phyloP scores from a whole-genome alignment of 1,140 invertebrate species.

The Centruroides vittatus region DNA sequence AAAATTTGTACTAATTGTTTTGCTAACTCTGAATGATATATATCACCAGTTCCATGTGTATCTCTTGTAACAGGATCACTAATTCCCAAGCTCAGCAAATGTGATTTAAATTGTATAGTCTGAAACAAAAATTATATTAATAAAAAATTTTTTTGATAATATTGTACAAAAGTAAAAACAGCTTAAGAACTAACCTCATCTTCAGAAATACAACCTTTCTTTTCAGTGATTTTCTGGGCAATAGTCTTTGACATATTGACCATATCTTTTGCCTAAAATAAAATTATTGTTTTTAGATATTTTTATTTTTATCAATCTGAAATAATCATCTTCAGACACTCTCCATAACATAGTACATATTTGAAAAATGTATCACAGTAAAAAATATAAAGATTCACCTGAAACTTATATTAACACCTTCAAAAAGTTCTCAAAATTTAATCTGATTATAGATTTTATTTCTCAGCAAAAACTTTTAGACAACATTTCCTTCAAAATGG shows the following conservation, averaged over 20 bases:
- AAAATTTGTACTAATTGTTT: slow-evolving; percentile 72
- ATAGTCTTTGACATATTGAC: slow-evolving; percentile 81
- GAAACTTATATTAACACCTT: no score
- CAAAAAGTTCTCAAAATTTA: no score
- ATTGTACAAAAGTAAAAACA: no score
- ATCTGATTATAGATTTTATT: no score
- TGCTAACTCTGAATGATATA: slow-evolving; percentile 75
- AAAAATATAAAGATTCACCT: no score
- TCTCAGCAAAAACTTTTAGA: no score
- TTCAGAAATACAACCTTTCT: slow-evolving; percentile 89
- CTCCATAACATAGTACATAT: no score
- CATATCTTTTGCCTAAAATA: slow-evolving; percentile 69
- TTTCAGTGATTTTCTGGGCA: slow-evolving; percentile 83
- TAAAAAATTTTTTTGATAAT: slow-evolving; percentile 1
- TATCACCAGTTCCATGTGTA: slow-evolving; percentile 66
- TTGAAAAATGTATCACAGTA: no score
- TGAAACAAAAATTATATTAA: slow-evolving; percentile 18
- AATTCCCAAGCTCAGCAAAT: slow-evolving; percentile 89
- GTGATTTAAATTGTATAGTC: slow-evolving; percentile 88
- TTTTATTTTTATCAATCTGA: not conserved
- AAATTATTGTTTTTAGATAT: slow-evolving; percentile 10
- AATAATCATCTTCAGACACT: no score
- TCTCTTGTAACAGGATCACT: slow-evolving; percentile 76
- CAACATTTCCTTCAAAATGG: no score
- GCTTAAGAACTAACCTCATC: slow-evolving; percentile 49